Percentiles rank a stretch among this genome's conserved stretches.
phyloP scores from a whole-genome alignment of 37 sponge, comb jelly and placozoan genomes.

The Haliclona indistincta region DNA sequence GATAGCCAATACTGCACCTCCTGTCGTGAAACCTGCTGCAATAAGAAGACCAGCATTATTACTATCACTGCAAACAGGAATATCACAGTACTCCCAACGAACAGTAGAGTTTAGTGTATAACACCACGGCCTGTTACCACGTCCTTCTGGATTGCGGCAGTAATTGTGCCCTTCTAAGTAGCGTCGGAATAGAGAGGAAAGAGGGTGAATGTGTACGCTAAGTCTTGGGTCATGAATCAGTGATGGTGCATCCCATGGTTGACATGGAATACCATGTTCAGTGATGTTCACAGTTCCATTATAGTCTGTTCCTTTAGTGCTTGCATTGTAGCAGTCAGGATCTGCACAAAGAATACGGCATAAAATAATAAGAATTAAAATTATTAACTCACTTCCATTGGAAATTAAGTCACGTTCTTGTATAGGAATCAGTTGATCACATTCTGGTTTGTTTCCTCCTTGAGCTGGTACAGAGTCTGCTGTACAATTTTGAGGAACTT shows the following conservation, averaged over 20 bases:
- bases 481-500: too few species aligned
- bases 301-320: slow-evolving; percentile 34
- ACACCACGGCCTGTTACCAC: slow-evolving; percentile 69
- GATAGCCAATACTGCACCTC: too few species aligned
- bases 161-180: slow-evolving; percentile 63
- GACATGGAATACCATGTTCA: slow-evolving; percentile 21
- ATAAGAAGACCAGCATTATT: too few species aligned
- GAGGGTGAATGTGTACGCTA: slow-evolving; percentile 42
- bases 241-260: slow-evolving; percentile 21
- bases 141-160: slow-evolving; percentile 76
- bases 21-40: too few species aligned
- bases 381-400: too few species aligned
- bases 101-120: slow-evolving; percentile 41
- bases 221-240: too few species aligned
- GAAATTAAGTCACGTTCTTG: too few species aligned
- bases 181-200: slow-evolving; percentile 35
- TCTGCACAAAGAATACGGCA: not conserved
- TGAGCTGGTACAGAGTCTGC: too few species aligned
- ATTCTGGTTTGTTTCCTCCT: too few species aligned
- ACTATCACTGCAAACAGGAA: slow-evolving; percentile 29
- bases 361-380: not conserved
- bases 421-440: too few species aligned
- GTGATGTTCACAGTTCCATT: slow-evolving; percentile 28
- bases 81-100: slow-evolving; percentile 72
- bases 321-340: slow-evolving; percentile 22